Evolutionary conservation across 2,113 vertebrate genomes (phyloP), one percentile per base, ranked within the genome.

Genomic region (Enhydra lutris): DNA sequence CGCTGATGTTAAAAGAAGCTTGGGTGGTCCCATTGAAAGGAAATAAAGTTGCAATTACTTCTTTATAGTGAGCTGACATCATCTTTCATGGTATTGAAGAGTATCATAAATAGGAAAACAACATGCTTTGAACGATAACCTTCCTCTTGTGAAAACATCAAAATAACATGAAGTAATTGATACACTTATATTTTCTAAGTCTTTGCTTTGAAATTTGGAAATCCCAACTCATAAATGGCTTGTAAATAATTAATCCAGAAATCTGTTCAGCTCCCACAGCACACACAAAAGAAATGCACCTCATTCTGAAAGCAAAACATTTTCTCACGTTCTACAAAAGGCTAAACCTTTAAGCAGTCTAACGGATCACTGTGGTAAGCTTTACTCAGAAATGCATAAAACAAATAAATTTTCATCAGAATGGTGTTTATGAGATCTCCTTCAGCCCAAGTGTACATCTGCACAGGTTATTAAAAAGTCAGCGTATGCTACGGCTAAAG

Each of bases 161-260:
- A 94, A 96, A 95, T 36, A 63, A 90, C n/a, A 45, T 45, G 86
- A 97, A 97, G 83, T 23, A 85, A 91, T 50, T 78, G 78, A 80
- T 95, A 92, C 39, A 91, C 67, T 21, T 45, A 71, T 84, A 94
- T 96, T 98, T 98, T 93, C 93, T 97, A 98, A 97, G 42, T 39
- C 78, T 78, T 87, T 97, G 91, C 84, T 98, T 98, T 96, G 96
- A 97, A 96, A 73, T 81, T 97, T 98, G 50, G 84, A 98, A 97
- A 96, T 98, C 74, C 82, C 86, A 59, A 18, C 36, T 98, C 57
- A 98, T 96, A 98, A 98, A 98, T 97, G 92, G 36, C 94, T 98
- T 97, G 39, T 98, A 98, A 98, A 98, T 98, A 98, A 98, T 98
- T 98, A 98, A 98, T 98, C 1, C 1, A 71, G 95, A 98, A 98